Conservation (phyloP, 2,888 invertebrate genomes). For the Noctua pronuba region DNA sequence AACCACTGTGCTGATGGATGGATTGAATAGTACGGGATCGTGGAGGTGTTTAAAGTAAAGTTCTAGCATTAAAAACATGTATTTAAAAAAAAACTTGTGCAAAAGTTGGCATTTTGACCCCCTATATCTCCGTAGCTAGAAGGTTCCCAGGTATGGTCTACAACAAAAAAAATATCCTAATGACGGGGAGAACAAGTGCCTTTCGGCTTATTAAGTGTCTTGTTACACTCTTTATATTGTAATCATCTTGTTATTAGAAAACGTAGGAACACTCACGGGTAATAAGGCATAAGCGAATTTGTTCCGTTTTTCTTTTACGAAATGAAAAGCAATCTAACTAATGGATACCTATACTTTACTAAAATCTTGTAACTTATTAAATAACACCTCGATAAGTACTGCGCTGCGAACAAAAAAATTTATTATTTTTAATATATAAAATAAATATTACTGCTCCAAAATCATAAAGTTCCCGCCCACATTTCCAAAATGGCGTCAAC, state of each 20-base stretch:
- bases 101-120: too few relatives aligned
- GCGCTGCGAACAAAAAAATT: background rate
- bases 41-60: too few relatives aligned
- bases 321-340: background rate
- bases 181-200: too few relatives aligned
- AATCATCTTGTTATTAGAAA: background rate
- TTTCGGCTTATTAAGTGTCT: too few relatives aligned
- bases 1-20: too few relatives aligned
- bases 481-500: conserved; percentile 39
- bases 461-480: conserved; percentile 41
- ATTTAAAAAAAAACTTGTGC: too few relatives aligned
- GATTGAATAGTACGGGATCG: too few relatives aligned
- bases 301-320: background rate
- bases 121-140: too few relatives aligned
- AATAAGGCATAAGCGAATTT: background rate
- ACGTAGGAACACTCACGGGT: background rate
- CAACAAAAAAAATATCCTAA: too few relatives aligned
- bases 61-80: too few relatives aligned
- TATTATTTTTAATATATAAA: conserved; percentile 2
- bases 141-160: too few relatives aligned
- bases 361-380: background rate
- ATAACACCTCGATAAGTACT: conserved; percentile 1
- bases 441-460: conserved; percentile 16
- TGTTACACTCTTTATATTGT: too few relatives aligned
- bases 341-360: background rate